Evolutionary conservation across 1,140 invertebrate species (phyloP).

Genomic region (Atta texana): DNA sequence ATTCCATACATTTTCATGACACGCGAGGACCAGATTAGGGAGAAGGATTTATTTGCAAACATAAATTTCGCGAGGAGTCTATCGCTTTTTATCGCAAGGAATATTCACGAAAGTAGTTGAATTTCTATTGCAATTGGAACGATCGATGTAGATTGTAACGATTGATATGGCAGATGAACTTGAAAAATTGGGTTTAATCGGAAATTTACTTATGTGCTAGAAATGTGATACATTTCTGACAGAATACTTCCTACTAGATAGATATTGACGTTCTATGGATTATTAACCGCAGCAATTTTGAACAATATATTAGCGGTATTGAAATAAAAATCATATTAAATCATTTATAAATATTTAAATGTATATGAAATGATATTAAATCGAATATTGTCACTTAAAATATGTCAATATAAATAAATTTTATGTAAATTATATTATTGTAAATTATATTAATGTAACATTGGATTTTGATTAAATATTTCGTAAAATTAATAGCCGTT

Average conservation of each 20-base stretch:
- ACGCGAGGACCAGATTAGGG: neutral
- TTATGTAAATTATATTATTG: conserved; percentile 7
- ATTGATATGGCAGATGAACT: conserved; percentile 28
- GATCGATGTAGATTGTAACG: conserved; percentile 13
- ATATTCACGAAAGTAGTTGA: conserved; percentile 23
- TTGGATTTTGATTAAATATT: conserved; percentile 19
- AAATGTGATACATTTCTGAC: neutral
- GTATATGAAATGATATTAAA: neutral
- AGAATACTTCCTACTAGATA: neutral
- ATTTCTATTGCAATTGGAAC: conserved; percentile 40
- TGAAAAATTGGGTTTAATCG: conserved; percentile 21
- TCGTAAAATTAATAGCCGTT: conserved; percentile 1
- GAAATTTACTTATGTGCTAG: neutral
- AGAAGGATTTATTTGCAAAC: conserved; percentile 26
- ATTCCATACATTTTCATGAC: conserved; percentile 43
- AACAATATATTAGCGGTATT: no score
- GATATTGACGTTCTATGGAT: neutral
- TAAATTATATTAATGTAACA: neutral
- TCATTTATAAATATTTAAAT: neutral
- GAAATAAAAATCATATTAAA: no score
- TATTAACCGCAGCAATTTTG: neutral
- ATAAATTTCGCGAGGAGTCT: conserved; percentile 43
- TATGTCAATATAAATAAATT: neutral
- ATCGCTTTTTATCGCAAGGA: conserved; percentile 21
- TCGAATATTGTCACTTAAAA: neutral